Evolutionary conservation across 2,113 vertebrate species (phyloP).

Genomic region (Tor tambroides): DNA sequence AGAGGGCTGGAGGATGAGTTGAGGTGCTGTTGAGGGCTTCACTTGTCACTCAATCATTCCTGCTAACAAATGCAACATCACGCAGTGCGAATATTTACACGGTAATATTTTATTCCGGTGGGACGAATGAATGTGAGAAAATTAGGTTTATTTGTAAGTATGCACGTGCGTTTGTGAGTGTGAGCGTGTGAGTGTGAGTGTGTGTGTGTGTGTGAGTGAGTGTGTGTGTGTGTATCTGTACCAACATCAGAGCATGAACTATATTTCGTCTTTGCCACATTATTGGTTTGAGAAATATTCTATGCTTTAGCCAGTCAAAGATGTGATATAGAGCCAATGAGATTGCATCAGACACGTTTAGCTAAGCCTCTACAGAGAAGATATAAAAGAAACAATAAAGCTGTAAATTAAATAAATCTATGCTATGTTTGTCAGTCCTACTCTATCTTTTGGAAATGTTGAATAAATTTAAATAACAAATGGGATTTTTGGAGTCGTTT

Average conservation of each 20-base stretch:
- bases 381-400: constrained; percentile 68
- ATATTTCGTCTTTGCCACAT: constrained; percentile 64
- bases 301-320: constrained; percentile 69
- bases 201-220: constrained; percentile 40
- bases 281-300: constrained; percentile 64
- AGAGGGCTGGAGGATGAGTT: constrained; percentile 39
- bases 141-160: constrained; percentile 67
- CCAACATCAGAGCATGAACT: constrained; percentile 74
- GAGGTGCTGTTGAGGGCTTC: constrained; percentile 41
- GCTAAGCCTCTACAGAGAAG: constrained; percentile 58
- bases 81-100: constrained; percentile 72
- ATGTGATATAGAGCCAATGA: constrained; percentile 73
- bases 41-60: constrained; percentile 46
- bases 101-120: constrained; percentile 56
- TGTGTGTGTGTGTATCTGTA: constrained; percentile 49
- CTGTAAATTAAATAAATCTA: constrained; percentile 72
- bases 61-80: constrained; percentile 62
- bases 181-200: not conserved
- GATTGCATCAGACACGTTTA: constrained; percentile 63
- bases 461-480: constrained; percentile 83
- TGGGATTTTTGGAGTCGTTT: constrained; percentile 74
- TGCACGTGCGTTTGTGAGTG: constrained; percentile 53
- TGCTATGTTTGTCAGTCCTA: constrained; percentile 76
- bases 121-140: constrained; percentile 68
- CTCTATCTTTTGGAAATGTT: constrained; percentile 51